Base-by-base conservation (phyloP, 2,888 invertebrate species). In the Callimorpha dominula region DNA sequence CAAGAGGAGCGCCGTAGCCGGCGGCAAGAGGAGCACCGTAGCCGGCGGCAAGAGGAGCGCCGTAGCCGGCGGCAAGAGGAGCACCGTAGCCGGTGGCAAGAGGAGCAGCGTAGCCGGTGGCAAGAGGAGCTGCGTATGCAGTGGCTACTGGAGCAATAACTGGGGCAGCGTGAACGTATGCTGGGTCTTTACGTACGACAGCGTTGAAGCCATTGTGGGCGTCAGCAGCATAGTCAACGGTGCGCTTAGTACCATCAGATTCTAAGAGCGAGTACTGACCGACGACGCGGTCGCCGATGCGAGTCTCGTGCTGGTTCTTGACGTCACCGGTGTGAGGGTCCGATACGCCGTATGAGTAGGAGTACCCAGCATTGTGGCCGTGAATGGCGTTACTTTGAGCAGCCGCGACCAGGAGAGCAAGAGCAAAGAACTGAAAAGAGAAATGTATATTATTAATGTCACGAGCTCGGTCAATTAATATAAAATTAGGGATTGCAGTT, bases 241-340 rank as follows among this genome's bases (percentile, higher is more conserved):
- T 96, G 82, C 97, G 96, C 87, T 96, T 96, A 71, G 96, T 96
- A 81, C 97, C 97, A 87, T 97, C 97, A 52, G 97, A 96, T 82
- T 96, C 88, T 93, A 96, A 87, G 70, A 93, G 91, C 5, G 94
- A 93, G 92, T 94, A 94, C 78, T 93, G 94, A 74, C 94, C 94
- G 78, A 96, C 96, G 64, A 97, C 97, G 81, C 95, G 95, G 90
- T 96, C 96, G 17, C 97, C 97, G 79, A 94, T 93, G 75, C 97
- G 96, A 72, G 96, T 96, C 93, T 97, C 97, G 79, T 96, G 96
- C 91, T 97, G 97, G 91, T 92, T 93, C 91, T 95, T 95, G 78
- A 93, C 93, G 83, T 95, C 95, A 40, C 95, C 95, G 87, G 95
- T 95, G 90, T 94, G 92, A 57, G 95, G 95, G 89, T 95, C 95